Evolutionary conservation across 2,888 invertebrate species (phyloP).

Genomic region (Didymodactylos carnosus): DNA sequence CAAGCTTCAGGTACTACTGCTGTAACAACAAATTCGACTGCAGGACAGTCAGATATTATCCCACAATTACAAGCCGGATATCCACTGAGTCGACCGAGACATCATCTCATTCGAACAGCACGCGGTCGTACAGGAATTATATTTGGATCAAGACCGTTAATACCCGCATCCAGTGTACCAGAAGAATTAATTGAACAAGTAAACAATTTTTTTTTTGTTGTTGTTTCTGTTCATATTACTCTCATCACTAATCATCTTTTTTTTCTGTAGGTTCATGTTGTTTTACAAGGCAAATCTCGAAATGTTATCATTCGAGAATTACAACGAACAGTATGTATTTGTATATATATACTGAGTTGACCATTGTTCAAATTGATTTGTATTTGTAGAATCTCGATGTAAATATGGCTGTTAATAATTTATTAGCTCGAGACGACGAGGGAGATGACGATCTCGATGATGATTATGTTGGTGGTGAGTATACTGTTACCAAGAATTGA

Average conservation of each 20-base stretch:
- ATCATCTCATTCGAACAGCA: background rate
- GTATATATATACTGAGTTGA: too few species aligned
- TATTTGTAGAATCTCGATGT: slow-evolving; percentile 90
- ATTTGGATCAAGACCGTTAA: background rate
- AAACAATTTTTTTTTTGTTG: background rate
- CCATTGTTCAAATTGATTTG: too few species aligned
- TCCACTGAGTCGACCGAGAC: background rate
- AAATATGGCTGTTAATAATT: slow-evolving; percentile 93
- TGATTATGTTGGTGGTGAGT: slow-evolving; percentile 24
- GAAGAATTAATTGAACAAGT: slow-evolving; percentile 10
- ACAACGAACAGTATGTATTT: slow-evolving; percentile 44
- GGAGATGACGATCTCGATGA: slow-evolving; percentile 80
- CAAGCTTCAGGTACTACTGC: background rate
- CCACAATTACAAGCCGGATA: background rate
- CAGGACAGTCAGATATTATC: background rate
- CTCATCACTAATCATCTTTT: too few species aligned
- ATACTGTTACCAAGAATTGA: background rate
- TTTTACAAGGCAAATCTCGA: slow-evolving; percentile 70
- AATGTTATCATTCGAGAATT: slow-evolving; percentile 87
- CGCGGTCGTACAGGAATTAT: background rate
- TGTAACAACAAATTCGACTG: background rate
- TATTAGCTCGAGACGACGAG: slow-evolving; percentile 90
- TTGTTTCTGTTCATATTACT: too few species aligned
- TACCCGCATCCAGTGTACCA: slow-evolving; percentile 7
- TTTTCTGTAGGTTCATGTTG: slow-evolving; percentile 35